Base-by-base conservation (phyloP, 1,140 invertebrate genomes). In the Drosophila bocqueti region DNA sequence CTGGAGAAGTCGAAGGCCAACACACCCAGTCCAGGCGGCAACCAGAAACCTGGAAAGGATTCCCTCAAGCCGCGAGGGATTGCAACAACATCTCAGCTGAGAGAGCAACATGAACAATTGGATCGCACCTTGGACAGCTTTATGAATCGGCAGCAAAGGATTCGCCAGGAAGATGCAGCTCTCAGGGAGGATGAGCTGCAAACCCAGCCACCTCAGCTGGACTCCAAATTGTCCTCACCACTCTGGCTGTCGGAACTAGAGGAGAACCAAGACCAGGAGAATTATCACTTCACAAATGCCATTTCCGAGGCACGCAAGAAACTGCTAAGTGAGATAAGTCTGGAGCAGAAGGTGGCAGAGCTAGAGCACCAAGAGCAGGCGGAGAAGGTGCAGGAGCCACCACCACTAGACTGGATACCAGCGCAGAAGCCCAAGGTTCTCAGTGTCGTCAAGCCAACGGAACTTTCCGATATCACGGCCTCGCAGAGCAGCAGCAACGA, bases 271-370 rank as follows among this genome's bases (percentile, higher is more conserved):
- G 66, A 62, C 13, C 73, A 46, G 26, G 68, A 81, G 0, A 84
- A 60, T 38, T 90, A 89, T 75, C 77, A 64, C 6, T 90, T 81
- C 11, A 89, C 68, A 26, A 89, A 89, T 67, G 85, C 84, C 29
- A 81, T 89, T 29, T 29, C 73, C 31, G 77, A 69, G 21, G 84
- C 84, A 0, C 52, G 85, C 1, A 66, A 50, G 9, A 89, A 84
- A 6, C 50, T 89, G 40, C 61, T 89, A n/a, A 46, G 15, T 11
- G 57, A 45, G 10, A 36, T 79, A 6, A 21, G 34, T 4, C 50
- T 36, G 13, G 47, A 31, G 15, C 42, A 50, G n/a, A 24, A 47
- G 21, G 40, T 16, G 34, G 24, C 11, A 8, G 21, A 40, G 29
- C 16, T 18, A 11, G 9, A 42, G n/a, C 4, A 18, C 2, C 29